These are phyloP conservation scores for Tenodera sinensis DNA, from an alignment of 2,888 invertebrate species.

Conservation along the genomic window DNA sequence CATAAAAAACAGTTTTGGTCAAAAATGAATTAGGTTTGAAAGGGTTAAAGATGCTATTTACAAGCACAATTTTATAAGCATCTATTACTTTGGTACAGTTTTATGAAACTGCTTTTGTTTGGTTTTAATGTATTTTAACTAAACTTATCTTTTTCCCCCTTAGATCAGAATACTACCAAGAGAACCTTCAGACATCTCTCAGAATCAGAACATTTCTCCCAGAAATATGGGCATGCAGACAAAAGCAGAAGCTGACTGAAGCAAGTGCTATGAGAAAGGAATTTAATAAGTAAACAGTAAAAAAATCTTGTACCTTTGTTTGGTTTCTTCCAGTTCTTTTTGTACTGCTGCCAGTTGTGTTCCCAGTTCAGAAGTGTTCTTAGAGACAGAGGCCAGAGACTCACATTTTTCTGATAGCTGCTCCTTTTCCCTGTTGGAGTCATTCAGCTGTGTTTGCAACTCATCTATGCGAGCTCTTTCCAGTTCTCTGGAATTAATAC, in stretches of 20 bases:
- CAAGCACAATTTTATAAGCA: too few species aligned
- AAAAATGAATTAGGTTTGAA: too few species aligned
- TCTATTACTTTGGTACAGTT: too few species aligned
- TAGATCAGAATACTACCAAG: background rate
- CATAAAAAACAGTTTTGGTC: too few species aligned
- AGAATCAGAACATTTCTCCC: background rate
- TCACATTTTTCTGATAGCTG: slow-evolving; percentile 18
- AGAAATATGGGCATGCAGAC: background rate
- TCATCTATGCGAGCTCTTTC: slow-evolving; percentile 19
- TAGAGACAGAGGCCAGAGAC: background rate
- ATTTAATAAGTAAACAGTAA: background rate
- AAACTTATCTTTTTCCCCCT: background rate
- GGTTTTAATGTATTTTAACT: too few species aligned
- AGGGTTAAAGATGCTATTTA: too few species aligned
- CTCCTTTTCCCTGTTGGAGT: slow-evolving; percentile 12
- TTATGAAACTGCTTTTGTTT: too few species aligned
- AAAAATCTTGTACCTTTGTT: slow-evolving; percentile 21
- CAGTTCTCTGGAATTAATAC: slow-evolving; percentile 6
- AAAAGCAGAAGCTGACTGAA: background rate
- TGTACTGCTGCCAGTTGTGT: slow-evolving; percentile 10
- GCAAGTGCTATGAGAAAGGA: background rate
- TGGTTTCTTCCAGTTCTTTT: slow-evolving; percentile 22
- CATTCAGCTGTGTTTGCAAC: slow-evolving; percentile 21
- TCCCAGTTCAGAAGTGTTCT: slow-evolving; percentile 19
- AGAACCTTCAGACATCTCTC: too few species aligned